Conservation (phyloP, 2,113 vertebrate species). For the Ifrita kowaldi region DNA sequence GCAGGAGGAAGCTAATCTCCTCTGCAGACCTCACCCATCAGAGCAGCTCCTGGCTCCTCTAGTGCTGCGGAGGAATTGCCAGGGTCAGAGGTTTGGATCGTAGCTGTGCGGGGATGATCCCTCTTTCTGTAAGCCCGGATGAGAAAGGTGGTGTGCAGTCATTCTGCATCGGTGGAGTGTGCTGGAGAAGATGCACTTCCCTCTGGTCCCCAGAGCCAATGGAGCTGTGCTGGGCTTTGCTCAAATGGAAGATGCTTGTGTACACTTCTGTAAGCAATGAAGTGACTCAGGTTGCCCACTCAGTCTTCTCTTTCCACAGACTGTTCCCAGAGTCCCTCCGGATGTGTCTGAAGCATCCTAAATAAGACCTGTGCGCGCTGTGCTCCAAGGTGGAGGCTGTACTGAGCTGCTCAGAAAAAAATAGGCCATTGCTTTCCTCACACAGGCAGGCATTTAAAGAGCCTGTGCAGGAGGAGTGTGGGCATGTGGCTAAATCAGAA, state of each 20-base stretch:
- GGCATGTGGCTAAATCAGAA: slow-evolving; percentile 36
- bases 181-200: not conserved
- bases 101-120: not conserved
- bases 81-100: not conserved
- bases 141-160: not conserved
- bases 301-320: slow-evolving; percentile 37
- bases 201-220: not conserved
- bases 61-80: not conserved
- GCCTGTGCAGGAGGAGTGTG: slow-evolving; percentile 43
- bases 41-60: not conserved
- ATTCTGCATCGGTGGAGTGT: not conserved
- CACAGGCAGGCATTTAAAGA: slow-evolving; percentile 30
- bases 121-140: not conserved
- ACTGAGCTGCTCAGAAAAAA: slow-evolving; percentile 2
- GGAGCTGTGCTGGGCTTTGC: not conserved
- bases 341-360: slow-evolving; percentile 48
- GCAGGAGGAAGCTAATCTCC: not conserved
- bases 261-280: slow-evolving; percentile 43
- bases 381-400: not conserved
- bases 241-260: slow-evolving; percentile 36
- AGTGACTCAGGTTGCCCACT: slow-evolving; percentile 62
- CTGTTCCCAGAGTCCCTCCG: slow-evolving; percentile 24
- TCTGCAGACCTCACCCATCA: not conserved
- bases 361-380: not conserved
- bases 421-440: slow-evolving; percentile 48